phyloP scores from a whole-genome alignment of 2,113 vertebrate genomes.

The Struthio camelus region DNA sequence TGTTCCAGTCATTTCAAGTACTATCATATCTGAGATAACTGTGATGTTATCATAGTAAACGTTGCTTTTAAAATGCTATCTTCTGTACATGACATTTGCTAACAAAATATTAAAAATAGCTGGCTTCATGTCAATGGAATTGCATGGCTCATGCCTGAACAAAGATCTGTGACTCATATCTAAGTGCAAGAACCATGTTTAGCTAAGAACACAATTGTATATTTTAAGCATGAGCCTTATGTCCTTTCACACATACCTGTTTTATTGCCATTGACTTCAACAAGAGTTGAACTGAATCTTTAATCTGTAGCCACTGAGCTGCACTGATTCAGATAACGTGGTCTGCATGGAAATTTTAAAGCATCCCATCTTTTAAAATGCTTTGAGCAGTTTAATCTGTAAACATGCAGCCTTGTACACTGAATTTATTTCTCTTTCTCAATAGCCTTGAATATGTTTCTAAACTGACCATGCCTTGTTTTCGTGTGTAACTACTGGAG shows the following conservation, averaged over 20 bases:
- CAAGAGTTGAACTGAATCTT: not conserved
- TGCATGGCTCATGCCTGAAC: not conserved
- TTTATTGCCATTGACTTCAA: not conserved
- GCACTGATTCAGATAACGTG: accelerated
- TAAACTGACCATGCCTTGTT: not conserved
- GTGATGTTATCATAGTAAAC: not conserved
- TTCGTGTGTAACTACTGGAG: not conserved
- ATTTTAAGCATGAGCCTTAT: accelerated
- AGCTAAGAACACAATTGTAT: accelerated
- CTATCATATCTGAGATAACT: not conserved
- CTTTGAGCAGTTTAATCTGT: not conserved
- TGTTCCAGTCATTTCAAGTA: not conserved
- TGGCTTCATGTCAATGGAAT: not conserved
- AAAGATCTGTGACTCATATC: not conserved
- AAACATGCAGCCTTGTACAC: not conserved
- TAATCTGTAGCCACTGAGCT: accelerated
- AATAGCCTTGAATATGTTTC: conserved; percentile 25
- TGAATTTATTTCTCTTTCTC: not conserved
- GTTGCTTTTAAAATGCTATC: not conserved
- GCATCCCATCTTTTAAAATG: not conserved
- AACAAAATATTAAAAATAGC: not conserved
- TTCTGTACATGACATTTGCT: not conserved
- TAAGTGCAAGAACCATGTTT: not conserved
- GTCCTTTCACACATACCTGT: not conserved
- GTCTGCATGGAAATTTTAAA: not conserved